A percentile compares a stretch with the other conserved stretches of the same genome.
Evolutionary conservation across 2,113 vertebrate species (phyloP).

Genomic region (Tachysurus vachellii): DNA sequence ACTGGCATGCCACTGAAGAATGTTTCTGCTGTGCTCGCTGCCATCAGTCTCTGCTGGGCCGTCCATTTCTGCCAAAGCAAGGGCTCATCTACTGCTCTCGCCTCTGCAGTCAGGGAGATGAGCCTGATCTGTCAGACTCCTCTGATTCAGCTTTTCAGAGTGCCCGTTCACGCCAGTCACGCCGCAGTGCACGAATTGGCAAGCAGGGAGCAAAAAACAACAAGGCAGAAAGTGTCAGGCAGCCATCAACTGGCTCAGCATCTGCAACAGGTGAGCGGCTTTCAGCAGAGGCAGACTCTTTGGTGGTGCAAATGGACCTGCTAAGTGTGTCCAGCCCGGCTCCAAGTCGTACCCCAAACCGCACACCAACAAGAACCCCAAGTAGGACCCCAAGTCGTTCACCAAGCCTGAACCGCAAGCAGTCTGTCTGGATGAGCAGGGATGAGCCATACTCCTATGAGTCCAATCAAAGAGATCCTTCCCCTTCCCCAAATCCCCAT

Average conservation of each 20-base stretch:
- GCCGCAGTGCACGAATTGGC: slow-evolving; percentile 89
- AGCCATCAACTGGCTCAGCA: slow-evolving; percentile 64
- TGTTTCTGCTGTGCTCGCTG: slow-evolving; percentile 97
- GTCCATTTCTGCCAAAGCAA: slow-evolving; percentile 95
- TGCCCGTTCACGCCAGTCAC: slow-evolving; percentile 90
- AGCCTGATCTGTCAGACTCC: slow-evolving; percentile 92
- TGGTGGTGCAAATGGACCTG: slow-evolving; percentile 93
- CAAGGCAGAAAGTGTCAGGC: slow-evolving; percentile 63
- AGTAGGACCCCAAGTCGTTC: slow-evolving; percentile 76
- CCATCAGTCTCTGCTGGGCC: slow-evolving; percentile 93
- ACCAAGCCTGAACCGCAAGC: slow-evolving; percentile 86
- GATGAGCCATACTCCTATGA: slow-evolving; percentile 91
- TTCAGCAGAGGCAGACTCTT: slow-evolving; percentile 86
- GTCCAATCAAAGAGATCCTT: slow-evolving; percentile 74
- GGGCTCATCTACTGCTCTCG: slow-evolving; percentile 98
- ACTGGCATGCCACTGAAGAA: slow-evolving; percentile 96
- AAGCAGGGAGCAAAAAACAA: slow-evolving; percentile 78
- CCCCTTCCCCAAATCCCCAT: slow-evolving; percentile 78
- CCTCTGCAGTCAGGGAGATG: slow-evolving; percentile 92
- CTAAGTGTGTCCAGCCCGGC: slow-evolving; percentile 86
- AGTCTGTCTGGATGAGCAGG: slow-evolving; percentile 87
- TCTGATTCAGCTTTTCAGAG: slow-evolving; percentile 97
- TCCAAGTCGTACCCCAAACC: slow-evolving; percentile 70
- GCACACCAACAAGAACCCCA: slow-evolving; percentile 73
- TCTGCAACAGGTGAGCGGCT: slow-evolving; percentile 82